A percentile compares a stretch with the other conserved stretches of the same genome.
Conservation (phyloP, 1,140 invertebrate species). For the Aphis craccivora region DNA sequence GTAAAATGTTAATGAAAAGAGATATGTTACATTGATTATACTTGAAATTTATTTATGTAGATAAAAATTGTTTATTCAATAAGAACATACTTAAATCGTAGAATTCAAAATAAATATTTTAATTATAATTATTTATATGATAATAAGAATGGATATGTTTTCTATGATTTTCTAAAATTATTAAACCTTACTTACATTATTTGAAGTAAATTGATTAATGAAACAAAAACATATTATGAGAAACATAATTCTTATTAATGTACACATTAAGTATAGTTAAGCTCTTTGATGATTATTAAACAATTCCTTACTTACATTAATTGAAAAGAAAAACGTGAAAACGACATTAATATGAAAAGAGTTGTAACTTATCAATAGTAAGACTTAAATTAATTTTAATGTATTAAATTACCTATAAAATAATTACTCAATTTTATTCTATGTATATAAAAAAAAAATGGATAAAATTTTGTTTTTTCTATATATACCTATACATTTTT, state of each 20-base stretch:
- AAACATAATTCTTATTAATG: background rate
- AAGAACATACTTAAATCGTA: too few species aligned
- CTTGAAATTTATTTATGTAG: too few species aligned
- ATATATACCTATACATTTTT: background rate
- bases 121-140: too few species aligned
- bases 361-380: background rate
- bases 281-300: too few species aligned
- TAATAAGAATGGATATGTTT: background rate
- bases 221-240: slow-evolving; percentile 7
- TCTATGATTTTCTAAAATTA: slow-evolving; percentile 27
- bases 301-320: slow-evolving; percentile 31
- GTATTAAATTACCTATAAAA: background rate
- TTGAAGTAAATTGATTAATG: background rate
- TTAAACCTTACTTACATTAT: slow-evolving; percentile 40
- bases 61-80: too few species aligned
- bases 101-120: too few species aligned
- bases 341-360: background rate
- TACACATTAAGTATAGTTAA: too few species aligned
- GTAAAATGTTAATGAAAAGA: background rate
- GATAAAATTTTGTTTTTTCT: too few species aligned
- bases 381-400: background rate
- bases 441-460: too few species aligned
- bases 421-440: background rate
- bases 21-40: background rate
- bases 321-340: background rate